Conservation (phyloP, 2,113 vertebrate species). For the Pseudorhombus dupliciocellatus region DNA sequence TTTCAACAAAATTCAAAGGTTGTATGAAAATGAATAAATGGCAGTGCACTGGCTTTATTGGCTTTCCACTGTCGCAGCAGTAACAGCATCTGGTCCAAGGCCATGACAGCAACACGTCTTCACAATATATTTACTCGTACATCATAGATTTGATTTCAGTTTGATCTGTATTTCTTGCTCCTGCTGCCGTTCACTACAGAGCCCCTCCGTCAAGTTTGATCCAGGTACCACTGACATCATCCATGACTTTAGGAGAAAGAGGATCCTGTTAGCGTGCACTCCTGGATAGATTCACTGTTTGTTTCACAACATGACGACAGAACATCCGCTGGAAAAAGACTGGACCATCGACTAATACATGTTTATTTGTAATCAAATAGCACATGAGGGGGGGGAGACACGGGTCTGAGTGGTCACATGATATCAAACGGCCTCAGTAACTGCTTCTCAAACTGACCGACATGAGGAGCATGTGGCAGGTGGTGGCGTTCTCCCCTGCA, state of each 20-base stretch:
- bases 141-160: too few species aligned
- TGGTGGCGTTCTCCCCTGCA: constrained; percentile 21
- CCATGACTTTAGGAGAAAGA: not conserved
- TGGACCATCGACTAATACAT: constrained; percentile 47
- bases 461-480: constrained; percentile 21
- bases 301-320: not conserved
- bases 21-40: constrained; percentile 2
- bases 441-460: constrained; percentile 41
- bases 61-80: too few species aligned
- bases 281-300: not conserved
- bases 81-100: too few species aligned
- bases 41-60: too few species aligned
- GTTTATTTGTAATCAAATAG: constrained; percentile 81
- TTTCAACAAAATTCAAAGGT: constrained; percentile 1
- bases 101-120: too few species aligned
- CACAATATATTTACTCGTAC: too few species aligned
- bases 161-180: too few species aligned
- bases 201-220: too few species aligned
- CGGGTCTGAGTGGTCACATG: constrained; percentile 59
- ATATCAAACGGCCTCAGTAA: constrained; percentile 55
- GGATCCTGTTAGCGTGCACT: not conserved
- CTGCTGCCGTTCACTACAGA: too few species aligned
- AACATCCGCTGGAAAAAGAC: constrained; percentile 13
- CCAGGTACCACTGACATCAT: too few species aligned
- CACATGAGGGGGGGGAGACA: constrained; percentile 56